Percentiles rank a stretch among this genome's conserved stretches.
phyloP scores from a whole-genome alignment of 2,888 invertebrate genomes.

The Drosophila siamana region DNA sequence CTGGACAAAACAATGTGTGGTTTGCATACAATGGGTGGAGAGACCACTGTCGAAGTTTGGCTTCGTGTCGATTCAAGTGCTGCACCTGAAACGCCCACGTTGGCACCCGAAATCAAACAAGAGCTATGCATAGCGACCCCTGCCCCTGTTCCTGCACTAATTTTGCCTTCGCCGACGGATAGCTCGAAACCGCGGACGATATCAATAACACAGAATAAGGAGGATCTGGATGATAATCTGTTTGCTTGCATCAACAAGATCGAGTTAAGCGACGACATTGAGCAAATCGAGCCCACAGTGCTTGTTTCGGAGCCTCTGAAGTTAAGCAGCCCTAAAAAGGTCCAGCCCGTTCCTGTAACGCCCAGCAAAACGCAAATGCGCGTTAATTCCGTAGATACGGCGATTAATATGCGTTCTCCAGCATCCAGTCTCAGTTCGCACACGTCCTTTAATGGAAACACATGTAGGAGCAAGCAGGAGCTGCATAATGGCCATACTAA shows the following conservation, averaged over 20 bases:
- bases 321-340: slow-evolving; percentile 65
- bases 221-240: slow-evolving; percentile 81
- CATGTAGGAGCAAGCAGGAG: slow-evolving; percentile 9
- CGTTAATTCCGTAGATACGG: slow-evolving; percentile 13
- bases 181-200: slow-evolving; percentile 61
- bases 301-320: slow-evolving; percentile 73
- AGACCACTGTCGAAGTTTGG: slow-evolving; percentile 92
- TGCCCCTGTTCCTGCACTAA: neutral
- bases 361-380: slow-evolving; percentile 1
- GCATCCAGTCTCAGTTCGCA: neutral
- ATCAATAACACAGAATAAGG: slow-evolving; percentile 71
- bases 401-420: neutral
- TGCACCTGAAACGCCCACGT: neutral
- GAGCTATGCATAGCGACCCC: slow-evolving; percentile 1
- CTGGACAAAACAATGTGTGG: slow-evolving; percentile 94
- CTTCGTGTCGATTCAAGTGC: slow-evolving; percentile 83
- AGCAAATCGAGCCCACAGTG: slow-evolving; percentile 85
- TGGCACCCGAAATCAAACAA: slow-evolving; percentile 3
- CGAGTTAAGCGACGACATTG: slow-evolving; percentile 81
- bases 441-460: slow-evolving; percentile 33
- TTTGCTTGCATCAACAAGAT: slow-evolving; percentile 82
- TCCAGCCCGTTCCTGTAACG: slow-evolving; percentile 11
- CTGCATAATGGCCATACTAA: slow-evolving; percentile 24
- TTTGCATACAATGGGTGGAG: slow-evolving; percentile 93
- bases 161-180: neutral